These are phyloP conservation scores for Rhopalosiphum maidis DNA, from an alignment of 1,140 invertebrate species.

Conservation along the genomic window DNA sequence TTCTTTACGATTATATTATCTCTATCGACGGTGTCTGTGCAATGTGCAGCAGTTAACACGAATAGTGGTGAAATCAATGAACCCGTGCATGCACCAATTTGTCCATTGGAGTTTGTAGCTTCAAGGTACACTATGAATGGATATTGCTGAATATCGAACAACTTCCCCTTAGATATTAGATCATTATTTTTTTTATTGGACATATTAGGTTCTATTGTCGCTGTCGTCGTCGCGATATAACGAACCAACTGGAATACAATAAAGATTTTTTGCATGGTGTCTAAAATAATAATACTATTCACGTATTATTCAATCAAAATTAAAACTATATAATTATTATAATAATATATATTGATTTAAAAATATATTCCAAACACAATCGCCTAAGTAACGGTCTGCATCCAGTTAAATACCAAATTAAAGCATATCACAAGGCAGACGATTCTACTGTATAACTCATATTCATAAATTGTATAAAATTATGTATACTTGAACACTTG, in stretches of 20 bases:
- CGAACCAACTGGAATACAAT: background rate
- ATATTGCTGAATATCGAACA: background rate
- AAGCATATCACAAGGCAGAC: background rate
- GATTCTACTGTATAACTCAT: background rate
- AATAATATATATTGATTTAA: no score
- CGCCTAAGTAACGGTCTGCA: background rate
- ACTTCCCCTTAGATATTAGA: background rate
- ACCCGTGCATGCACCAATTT: accelerated
- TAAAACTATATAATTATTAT: background rate
- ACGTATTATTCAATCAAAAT: background rate
- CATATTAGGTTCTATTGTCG: background rate
- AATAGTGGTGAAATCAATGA: background rate
- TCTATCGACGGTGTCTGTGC: background rate
- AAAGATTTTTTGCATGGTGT: background rate
- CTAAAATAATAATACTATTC: background rate
- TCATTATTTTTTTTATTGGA: background rate
- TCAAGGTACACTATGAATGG: background rate
- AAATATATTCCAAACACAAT: background rate
- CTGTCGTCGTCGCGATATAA: background rate
- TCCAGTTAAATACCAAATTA: background rate
- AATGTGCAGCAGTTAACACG: background rate
- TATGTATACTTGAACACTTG: background rate
- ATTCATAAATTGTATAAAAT: background rate
- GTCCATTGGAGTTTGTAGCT: accelerated
- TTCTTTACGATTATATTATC: background rate